phyloP scores from a whole-genome alignment of 2,888 invertebrate species.

The Escarpia spicata region DNA sequence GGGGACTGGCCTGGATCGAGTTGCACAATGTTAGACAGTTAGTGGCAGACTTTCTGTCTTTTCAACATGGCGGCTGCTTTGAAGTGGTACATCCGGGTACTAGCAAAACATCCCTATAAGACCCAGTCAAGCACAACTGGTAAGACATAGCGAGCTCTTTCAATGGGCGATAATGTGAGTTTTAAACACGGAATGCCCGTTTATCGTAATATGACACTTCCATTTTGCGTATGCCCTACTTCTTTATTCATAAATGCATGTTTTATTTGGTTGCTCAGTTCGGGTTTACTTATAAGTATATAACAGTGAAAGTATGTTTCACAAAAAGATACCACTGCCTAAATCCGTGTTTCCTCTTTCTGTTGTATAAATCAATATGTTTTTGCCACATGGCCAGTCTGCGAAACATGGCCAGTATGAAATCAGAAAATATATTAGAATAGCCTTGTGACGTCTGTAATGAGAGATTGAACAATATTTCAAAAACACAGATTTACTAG shows the following conservation, averaged over 20 bases:
- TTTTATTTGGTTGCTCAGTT: neutral
- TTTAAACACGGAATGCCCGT: neutral
- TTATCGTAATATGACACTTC: neutral
- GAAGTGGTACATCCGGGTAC: neutral
- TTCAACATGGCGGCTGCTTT: neutral
- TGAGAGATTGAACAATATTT: too few relatives aligned
- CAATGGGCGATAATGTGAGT: neutral
- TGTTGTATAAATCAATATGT: too few relatives aligned
- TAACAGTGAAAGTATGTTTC: too few relatives aligned
- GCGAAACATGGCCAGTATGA: too few relatives aligned
- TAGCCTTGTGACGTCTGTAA: too few relatives aligned
- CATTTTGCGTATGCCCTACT: neutral
- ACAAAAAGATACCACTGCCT: too few relatives aligned
- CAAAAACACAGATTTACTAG: too few relatives aligned
- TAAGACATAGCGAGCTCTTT: neutral
- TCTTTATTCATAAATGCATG: neutral
- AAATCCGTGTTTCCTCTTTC: too few relatives aligned
- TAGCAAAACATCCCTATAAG: neutral
- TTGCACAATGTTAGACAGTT: neutral
- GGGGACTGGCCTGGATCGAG: neutral
- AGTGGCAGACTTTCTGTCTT: neutral
- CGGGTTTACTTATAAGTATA: too few relatives aligned
- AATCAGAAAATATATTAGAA: too few relatives aligned
- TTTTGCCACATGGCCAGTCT: too few relatives aligned
- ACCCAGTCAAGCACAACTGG: constrained; percentile 7